These are phyloP conservation scores for Tylochromis polylepis DNA, from an alignment of 2,113 vertebrate species.

Conservation along the genomic window DNA sequence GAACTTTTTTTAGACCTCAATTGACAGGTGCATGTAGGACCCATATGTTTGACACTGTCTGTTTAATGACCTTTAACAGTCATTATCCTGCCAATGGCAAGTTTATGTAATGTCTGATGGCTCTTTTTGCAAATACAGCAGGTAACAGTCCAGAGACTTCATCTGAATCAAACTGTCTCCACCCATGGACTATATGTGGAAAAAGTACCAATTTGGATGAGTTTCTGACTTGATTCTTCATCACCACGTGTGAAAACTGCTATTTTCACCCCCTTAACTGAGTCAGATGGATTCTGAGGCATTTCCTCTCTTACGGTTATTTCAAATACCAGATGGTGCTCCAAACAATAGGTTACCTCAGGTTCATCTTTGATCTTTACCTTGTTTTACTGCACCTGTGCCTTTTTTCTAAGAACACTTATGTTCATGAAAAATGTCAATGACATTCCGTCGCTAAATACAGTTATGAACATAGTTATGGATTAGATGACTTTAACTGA, in stretches of 20 bases:
- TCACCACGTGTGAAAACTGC: background rate
- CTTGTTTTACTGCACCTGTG: background rate
- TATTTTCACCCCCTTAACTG: background rate
- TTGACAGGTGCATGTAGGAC: too few species aligned
- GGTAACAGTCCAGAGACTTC: rapidly evolving
- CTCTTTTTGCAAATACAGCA: background rate
- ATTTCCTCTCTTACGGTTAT: background rate
- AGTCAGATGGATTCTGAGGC: rapidly evolving
- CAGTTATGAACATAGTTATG: background rate
- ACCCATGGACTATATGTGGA: background rate
- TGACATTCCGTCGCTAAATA: background rate
- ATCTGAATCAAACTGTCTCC: background rate
- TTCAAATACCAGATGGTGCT: background rate
- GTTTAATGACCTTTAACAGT: too few species aligned
- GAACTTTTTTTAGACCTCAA: too few species aligned
- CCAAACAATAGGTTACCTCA: background rate
- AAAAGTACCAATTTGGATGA: background rate
- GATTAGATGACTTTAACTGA: background rate
- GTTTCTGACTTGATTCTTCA: background rate
- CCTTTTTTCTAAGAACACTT: background rate
- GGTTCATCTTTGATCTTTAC: rapidly evolving
- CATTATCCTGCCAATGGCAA: too few species aligned
- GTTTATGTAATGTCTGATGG: background rate
- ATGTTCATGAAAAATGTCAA: background rate
- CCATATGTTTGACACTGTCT: too few species aligned